Base-by-base conservation (phyloP, 1,140 invertebrate genomes). In the Heliconius hewitsoni region DNA sequence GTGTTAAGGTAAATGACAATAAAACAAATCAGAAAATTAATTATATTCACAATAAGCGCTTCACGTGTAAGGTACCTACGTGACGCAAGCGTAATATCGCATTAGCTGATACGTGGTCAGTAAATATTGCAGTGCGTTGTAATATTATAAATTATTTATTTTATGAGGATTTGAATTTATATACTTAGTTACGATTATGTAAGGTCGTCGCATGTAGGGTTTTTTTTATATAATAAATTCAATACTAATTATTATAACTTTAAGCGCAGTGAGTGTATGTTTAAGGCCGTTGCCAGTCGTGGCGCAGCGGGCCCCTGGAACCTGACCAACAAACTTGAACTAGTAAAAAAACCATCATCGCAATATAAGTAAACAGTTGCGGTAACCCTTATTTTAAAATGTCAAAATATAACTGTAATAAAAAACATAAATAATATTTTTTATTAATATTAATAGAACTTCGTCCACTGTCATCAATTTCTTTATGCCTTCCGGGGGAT, bases 61-160 rank as follows among this genome's bases (percentile, higher is more conserved):
- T 66, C 27, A 66, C 60, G 60, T 66, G 60, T 66, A 30, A 27
- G 23, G 6, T 23, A n/a, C 60, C 1, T 23, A n/a, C 60, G 60
- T 66, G 60, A 66, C 60, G 60, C 60, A 66, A 66, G 60, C 60
- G 60, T 66, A 66, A 66, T 66, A 66, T 66, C 60, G 60, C 60
- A 66, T 66, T 66, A 66, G 60, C 23, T 13, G 4, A 66, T 66
- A 66, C 60, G 60, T 66, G 60, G 23, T 30, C 23, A 66, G 60
- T 66, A 30, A 27, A 66, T 66, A 66, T 30, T 30, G 4, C 30
- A 66, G 30, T 66, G 60, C 23, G 60, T 66, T 66, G 27, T 66
- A 66, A 66, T 66, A 66, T 30, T 13, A 66, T 66, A 27, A 30
- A 66, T 30, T 66, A 30, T 30, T 66, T 66, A 66, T 30, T 27